Base-by-base conservation (phyloP, 1,140 invertebrate genomes). In the Bombus sylvicola region DNA sequence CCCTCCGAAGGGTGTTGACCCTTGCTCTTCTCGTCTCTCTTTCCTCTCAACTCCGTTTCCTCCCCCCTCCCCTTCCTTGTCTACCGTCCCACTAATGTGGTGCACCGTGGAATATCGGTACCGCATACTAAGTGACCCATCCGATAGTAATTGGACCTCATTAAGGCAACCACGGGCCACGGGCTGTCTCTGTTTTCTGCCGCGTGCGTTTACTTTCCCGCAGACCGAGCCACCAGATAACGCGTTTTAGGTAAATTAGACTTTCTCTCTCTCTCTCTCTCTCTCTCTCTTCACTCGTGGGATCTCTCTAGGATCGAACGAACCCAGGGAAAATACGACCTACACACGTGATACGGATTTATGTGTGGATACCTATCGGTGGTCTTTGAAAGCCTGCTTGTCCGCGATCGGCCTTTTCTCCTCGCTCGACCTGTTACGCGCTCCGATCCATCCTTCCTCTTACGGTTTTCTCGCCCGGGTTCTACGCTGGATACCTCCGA, bases 141-240 rank as follows among this genome's bases (percentile, higher is more conserved):
- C 90, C 89, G 93, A 92, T 93, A 91, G 92, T 93, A 93, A 93
- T 92, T 92, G 91, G 92, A 92, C 89, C 91, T 93, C 92, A 93
- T 93, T 93, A 93, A 91, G 91, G 87, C 92, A 92, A 92, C 91
- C 91, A 92, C 90, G 87, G 87, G 79, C 84, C 74, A 84, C 87
- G 82, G 84, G 88, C 68, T 90, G 79, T 87, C 82, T 86, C 85
- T 80, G 66, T 80, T 90, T 80, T 81, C 59, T 88, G 53, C 64
- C 71, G 74, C 72, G 79, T 80, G 69, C 81, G 82, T 77, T 85
- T 69, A 15, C 64, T 90, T 89, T 79, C 62, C 84, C 62, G 62
- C 41, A 83, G 83, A 88, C 79, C 73, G 68, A 74, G 74, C 66
- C 73, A 73, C 47, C 72, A 91, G 90, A 92, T 92, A 92, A 91